Evolutionary conservation across 2,888 invertebrate species (phyloP).

Genomic region (Nineta flava): DNA sequence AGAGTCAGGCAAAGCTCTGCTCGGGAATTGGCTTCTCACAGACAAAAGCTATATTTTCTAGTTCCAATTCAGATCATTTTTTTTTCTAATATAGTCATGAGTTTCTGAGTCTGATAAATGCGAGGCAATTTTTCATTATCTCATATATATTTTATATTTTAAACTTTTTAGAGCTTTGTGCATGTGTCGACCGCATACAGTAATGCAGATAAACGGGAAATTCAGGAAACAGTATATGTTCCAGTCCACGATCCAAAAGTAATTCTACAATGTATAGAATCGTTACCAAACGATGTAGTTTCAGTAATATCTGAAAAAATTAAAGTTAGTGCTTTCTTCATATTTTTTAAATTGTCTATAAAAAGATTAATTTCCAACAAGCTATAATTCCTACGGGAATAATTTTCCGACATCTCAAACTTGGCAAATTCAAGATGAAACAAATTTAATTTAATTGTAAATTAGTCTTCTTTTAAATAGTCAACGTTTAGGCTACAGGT

Average conservation of each 20-base stretch:
- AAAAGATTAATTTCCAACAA: no score
- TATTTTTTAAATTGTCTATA: background rate
- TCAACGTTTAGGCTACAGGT: background rate
- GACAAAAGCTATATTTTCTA: no score
- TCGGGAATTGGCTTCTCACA: no score
- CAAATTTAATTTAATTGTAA: no score
- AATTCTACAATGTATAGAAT: conserved; percentile 42
- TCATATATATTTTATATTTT: background rate
- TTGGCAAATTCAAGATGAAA: no score
- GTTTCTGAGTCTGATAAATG: background rate
- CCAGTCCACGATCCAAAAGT: conserved; percentile 44
- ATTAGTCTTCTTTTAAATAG: background rate
- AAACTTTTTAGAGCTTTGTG: conserved; percentile 44
- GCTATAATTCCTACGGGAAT: no score
- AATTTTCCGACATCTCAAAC: no score
- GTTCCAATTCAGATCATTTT: no score
- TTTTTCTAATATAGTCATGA: no score
- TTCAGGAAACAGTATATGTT: conserved; percentile 74
- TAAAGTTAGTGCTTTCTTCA: conserved; percentile 28
- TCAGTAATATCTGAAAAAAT: conserved; percentile 38
- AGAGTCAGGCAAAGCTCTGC: no score
- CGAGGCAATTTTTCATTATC: background rate
- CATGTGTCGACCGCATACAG: conserved; percentile 96
- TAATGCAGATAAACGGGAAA: conserved; percentile 68
- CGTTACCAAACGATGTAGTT: conserved; percentile 42